Evolutionary conservation across 2,113 vertebrate species (phyloP).

Genomic region (Pipra filicauda): DNA sequence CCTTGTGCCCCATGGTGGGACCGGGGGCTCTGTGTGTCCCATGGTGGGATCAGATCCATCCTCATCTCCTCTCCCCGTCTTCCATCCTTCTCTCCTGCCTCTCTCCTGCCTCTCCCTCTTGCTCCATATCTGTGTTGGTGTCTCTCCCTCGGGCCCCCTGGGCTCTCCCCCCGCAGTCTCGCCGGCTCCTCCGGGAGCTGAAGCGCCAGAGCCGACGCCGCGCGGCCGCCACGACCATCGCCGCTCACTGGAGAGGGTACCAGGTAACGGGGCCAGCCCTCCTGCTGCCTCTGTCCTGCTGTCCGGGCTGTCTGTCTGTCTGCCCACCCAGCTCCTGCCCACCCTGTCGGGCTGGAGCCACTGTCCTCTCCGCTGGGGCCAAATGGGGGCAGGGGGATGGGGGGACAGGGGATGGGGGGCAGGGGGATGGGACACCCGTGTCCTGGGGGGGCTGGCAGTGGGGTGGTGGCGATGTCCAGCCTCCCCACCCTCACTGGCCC

Average conservation of each 20-base stretch:
- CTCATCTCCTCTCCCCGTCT: background rate
- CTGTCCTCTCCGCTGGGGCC: background rate
- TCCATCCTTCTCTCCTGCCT: background rate
- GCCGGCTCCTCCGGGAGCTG: constrained; percentile 52
- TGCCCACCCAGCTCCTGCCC: background rate
- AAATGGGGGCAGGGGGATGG: accelerated
- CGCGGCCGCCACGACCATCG: constrained; percentile 38
- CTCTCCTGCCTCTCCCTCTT: background rate
- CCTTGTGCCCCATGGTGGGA: background rate
- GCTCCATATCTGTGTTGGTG: background rate
- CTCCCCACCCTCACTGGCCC: accelerated
- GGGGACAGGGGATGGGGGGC: background rate
- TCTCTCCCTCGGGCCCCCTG: background rate
- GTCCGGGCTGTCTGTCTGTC: background rate
- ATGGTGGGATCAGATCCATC: background rate
- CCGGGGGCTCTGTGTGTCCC: background rate
- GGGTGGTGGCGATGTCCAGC: accelerated
- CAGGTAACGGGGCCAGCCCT: background rate
- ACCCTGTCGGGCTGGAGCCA: background rate
- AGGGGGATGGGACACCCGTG: accelerated
- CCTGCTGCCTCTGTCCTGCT: background rate
- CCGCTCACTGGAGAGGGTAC: constrained; percentile 55
- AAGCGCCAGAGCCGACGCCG: background rate
- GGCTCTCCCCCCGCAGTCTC: constrained; percentile 34
- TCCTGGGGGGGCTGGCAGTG: accelerated